Base-by-base conservation (phyloP, 2,888 invertebrate genomes). In the Polia nebulosa region DNA sequence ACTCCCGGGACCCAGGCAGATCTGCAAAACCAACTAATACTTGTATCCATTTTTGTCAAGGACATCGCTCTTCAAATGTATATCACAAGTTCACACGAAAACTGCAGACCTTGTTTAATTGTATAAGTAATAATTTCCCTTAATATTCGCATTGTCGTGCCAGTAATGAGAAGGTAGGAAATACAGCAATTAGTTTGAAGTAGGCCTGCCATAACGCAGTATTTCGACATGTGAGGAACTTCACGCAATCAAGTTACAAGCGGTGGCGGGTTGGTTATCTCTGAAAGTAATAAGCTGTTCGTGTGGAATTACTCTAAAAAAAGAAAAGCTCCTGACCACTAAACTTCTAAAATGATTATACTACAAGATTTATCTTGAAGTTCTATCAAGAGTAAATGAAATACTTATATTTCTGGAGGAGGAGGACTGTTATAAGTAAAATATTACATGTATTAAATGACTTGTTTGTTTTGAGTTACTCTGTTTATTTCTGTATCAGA, bases 161-260 rank as follows among this genome's bases (percentile, higher is more conserved):
- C 17, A 39, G 45, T 83, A 79, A 83, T 83, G 53, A 73, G 76
- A 57, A 61, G 77, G 72, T 71, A 77, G 71, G 62, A 60, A 78
- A 62, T 68, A 73, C 72, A 47, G 51, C 67, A 82, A 80, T 83
- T 83, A 84, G 67, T 70, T 49, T 65, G 62, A 71, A 78, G 62
- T 75, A 71, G 71, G 69, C 49, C 62, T 34, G 64, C 29, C 51
- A 59, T 45, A 55, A 56, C 45, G 32, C 47, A 9, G 68, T 74
- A 70, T 84, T 81, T 83, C 74, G 76, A 78, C 78, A 80, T 82
- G 59, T 81, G 55, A 59, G 56, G 59, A 72, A 72, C 29, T 51
- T 60, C 34, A 11, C 1, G 0, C n/a, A 1, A 6, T 7, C 13
- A 66, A 62, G 45, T 75, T 7, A 64, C 41, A 44, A 63, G 70